Percentiles rank a stretch among this genome's conserved stretches.
These are phyloP conservation scores for Lepidochrysops patricia DNA, from an alignment of 2,888 invertebrate genomes.

Conservation along the genomic window DNA sequence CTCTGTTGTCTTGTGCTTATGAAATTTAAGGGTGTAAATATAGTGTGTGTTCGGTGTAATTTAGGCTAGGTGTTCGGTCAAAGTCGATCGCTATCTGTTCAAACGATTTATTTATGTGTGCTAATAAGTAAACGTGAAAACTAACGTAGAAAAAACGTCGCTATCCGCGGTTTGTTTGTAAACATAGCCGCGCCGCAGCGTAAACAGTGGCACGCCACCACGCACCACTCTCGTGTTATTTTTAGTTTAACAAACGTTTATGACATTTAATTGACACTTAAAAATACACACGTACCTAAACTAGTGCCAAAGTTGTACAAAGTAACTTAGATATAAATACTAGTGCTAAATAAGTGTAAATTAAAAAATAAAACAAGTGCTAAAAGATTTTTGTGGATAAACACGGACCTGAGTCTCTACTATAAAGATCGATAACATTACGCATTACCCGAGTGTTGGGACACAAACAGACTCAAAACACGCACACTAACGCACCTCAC, in stretches of 20 bases:
- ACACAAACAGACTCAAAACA: constrained; percentile 37
- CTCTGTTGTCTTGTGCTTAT: constrained; percentile 56
- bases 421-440: constrained; percentile 74
- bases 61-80: constrained; percentile 10
- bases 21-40: constrained; percentile 29
- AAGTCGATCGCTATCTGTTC: constrained; percentile 9
- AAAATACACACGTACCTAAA: constrained; percentile 27
- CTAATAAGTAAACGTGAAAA: constrained; percentile 15
- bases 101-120: constrained; percentile 12
- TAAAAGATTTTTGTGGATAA: constrained; percentile 27
- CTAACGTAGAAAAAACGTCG: constrained; percentile 32
- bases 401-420: constrained; percentile 49
- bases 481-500: constrained; percentile 43
- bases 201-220: constrained; percentile 27
- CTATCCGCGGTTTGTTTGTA: constrained; percentile 57
- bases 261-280: constrained; percentile 26
- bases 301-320: constrained; percentile 29
- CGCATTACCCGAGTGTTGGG: constrained; percentile 60
- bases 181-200: constrained; percentile 52
- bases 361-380: constrained; percentile 20
- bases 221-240: constrained; percentile 20
- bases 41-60: constrained; percentile 23
- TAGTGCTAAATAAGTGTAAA: constrained; percentile 23
- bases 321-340: constrained; percentile 21
- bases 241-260: constrained; percentile 18